Base-by-base conservation (phyloP, 2,797 vertebrate genomes). In the Octomys mimax region DNA sequence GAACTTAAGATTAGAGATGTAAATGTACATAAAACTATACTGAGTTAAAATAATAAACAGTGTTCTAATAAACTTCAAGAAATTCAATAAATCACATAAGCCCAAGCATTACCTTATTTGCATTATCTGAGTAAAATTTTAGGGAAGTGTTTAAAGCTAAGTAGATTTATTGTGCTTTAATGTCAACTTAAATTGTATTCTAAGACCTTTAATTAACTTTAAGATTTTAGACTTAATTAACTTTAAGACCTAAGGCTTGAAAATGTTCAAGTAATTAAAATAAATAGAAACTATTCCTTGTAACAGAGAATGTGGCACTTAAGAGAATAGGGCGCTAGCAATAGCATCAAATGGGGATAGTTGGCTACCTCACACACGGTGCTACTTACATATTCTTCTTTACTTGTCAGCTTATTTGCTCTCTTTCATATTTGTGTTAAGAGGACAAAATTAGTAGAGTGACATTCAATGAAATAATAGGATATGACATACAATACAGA, bases 211-310 rank as follows among this genome's bases (percentile, higher is more conserved):
- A 97, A 96, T 97, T 97, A 97, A 95, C 89, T 95, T 85, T 95
- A 97, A 95, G 73, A 89, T 87, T 97, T 96, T 57, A 94, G 91
- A 95, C 94, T 96, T 96, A 96, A 97, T 97, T 97, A 97, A 93
- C 95, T 97, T 96, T 95, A 95, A 80, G 31, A 95, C 92, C 95
- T 95, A 95, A 94, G 70, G 83, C 83, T 95, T 87, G 36, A 78
- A 95, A 96, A 84, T 89, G 77, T 95, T 95, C 95, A 71, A 91
- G 75, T 91, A 92, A 95, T 96, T 97, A 97, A 95, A 97, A 91
- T 94, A 95, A 97, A 97, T 89, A 96, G 88, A 94, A 96, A 82
- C 33, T 42, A 61, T 62, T 96, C 33, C 36, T 94, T 85, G 22
- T 77, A 90, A 81, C 33, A 78, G 31, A 90, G 49, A 2, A 71